Base-by-base conservation (phyloP, 2,888 invertebrate genomes). In the Hoplodrina blanda region DNA sequence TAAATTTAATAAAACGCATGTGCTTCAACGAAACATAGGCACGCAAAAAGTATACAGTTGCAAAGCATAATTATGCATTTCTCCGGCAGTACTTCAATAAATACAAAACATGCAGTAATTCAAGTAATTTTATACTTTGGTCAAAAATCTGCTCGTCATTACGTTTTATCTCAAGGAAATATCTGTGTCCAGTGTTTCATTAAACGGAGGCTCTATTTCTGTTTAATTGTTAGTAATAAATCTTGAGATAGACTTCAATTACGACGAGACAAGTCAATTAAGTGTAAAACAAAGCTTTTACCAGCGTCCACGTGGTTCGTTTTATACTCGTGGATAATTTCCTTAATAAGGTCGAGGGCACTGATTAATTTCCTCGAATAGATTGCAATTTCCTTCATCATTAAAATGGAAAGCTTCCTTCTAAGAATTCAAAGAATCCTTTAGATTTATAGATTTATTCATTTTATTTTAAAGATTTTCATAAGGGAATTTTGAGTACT, bases 361-460 rank as follows among this genome's bases (percentile, higher is more conserved):
- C 13, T 30, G 19, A 62, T 62, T 50, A 78, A 62, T 68, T 68
- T 73, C 74, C 74, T 78, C n/a, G 49, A 50, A 69, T 53, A 63
- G 69, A 61, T 74, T 19, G 13, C 52, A 63, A 79, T 77, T 79
- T 69, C 69, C 60, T 74, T 63, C 6, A 62, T 62, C 54, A 52
- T 19, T 46, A 41, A 61, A 73, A 61, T 50, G 33, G 15, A 30
- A 19, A 19, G 13, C 49, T 71, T 44, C 17, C 25, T 63, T 63
- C 17, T 37, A 33, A 44, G 20, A 54, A 71, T 54, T 57, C 52
- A 8, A 49, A 55, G 4, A 74, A 57, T 70, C 20, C 33, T 25
- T 53, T 20, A 62, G 46, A 55, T 63, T 70, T 33, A 44, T 50
- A 25, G 37, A 46, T 37, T 30, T 30, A 60, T 50, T 59, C 11